A percentile compares a stretch with the other conserved stretches of the same genome.
Evolutionary conservation across 2,113 vertebrate species (phyloP).

Genomic region (Balaeniceps rex): DNA sequence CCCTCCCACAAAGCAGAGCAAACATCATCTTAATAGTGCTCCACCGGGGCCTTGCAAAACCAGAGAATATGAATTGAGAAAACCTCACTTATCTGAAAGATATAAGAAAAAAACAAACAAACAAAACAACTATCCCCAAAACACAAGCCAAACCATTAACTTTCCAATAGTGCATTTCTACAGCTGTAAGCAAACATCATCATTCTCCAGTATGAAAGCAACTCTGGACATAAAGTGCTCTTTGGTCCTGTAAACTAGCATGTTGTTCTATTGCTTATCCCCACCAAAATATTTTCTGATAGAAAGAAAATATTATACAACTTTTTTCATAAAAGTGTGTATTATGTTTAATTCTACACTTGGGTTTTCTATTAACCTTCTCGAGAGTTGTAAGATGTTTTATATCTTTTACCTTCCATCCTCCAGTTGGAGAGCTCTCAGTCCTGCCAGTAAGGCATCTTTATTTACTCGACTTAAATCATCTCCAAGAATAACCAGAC

Average conservation of each 20-base stretch:
- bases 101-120: not conserved
- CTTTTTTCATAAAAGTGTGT: not conserved
- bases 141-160: not conserved
- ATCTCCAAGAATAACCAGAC: conserved; percentile 89
- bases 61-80: not conserved
- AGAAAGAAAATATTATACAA: not conserved
- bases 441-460: conserved; percentile 84
- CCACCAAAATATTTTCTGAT: not conserved
- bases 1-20: not conserved
- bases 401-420: conserved; percentile 83
- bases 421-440: conserved; percentile 88
- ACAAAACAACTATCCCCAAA: not conserved
- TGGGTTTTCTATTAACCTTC: not conserved
- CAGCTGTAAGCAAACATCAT: not conserved
- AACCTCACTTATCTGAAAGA: not conserved
- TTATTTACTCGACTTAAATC: conserved; percentile 88
- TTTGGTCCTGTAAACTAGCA: not conserved
- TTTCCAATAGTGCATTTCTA: not conserved
- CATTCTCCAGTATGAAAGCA: not conserved
- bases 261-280: not conserved
- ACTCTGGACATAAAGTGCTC: not conserved
- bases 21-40: not conserved
- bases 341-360: not conserved
- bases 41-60: not conserved
- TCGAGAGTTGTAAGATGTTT: not conserved